Base-by-base conservation (phyloP, 2,888 invertebrate genomes). In the Strigamia maritima region DNA sequence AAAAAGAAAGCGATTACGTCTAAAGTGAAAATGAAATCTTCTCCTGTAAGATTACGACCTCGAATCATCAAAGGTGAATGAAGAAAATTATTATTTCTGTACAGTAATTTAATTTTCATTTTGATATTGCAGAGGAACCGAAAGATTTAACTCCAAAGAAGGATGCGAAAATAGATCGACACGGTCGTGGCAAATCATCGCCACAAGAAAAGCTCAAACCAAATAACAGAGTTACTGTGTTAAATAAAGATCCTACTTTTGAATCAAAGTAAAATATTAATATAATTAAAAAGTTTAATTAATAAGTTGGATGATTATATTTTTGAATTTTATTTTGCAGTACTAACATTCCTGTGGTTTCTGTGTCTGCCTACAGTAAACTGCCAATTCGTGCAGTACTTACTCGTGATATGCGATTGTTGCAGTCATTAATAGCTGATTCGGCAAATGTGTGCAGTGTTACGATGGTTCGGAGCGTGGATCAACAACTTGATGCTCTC, bases 351-450 rank as follows among this genome's bases (percentile, higher is more conserved):
- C 87, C 88, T 16, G 86, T 85, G 81, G 84, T 88, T 49, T 88
- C 88, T 16, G 84, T 86, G 19, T 80, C 82, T 8, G 85, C 85
- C 3, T 84, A 87, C 79, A 86, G 86, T 16, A 86, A 87, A 80
- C 83, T 88, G 78, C 83, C 86, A n/a, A 86, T 87, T 80, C 83
- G 87, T 77, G 87, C 88, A 49, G 86, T 87, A n/a, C 80, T 84
- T 16, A 80, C 84, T 44, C 85, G 85, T 35, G 87, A 88, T 81
- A 82, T 84, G 79, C 84, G 84, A n/a, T 81, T 86, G 40, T 82
- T 88, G 35, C 84, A 86, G 81, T 83, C 83, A 8, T 82, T 86
- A 54, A 82, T 86, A 14, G 83, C 83, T 35, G 86, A 86, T 79
- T 83, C 82, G 12, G 83, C 85, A 44, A 83, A 84, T 16, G 83